phyloP scores from a whole-genome alignment of 2,797 vertebrate genomes.

The Silurus aristotelis region DNA sequence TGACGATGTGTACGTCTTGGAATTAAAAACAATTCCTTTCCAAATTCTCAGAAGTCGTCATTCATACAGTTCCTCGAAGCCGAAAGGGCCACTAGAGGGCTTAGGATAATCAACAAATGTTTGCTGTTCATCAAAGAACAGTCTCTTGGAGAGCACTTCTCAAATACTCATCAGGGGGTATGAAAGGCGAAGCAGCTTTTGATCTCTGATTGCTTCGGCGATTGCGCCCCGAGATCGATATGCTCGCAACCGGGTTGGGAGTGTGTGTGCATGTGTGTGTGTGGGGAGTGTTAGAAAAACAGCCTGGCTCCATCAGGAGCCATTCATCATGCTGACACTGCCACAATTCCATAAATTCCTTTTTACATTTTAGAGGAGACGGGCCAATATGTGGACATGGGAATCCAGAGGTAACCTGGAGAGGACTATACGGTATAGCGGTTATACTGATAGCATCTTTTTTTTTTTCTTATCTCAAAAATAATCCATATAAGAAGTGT shows the following conservation, averaged over 20 bases:
- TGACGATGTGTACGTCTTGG: neutral
- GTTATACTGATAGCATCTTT: no score
- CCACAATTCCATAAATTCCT: slow-evolving; percentile 5
- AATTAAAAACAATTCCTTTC: neutral
- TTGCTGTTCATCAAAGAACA: slow-evolving; percentile 51
- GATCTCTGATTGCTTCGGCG: slow-evolving; percentile 51
- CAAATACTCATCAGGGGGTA: slow-evolving; percentile 37
- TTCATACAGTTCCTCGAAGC: slow-evolving; percentile 1
- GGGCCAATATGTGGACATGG: neutral
- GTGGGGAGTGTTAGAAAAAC: neutral
- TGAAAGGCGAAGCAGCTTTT: slow-evolving; percentile 46
- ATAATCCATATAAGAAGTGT: no score
- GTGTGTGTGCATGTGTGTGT: neutral
- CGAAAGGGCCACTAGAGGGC: neutral
- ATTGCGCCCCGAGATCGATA: slow-evolving; percentile 56
- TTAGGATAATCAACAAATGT: slow-evolving; percentile 47
- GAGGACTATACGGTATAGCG: no score
- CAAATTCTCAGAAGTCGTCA: neutral
- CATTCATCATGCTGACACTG: slow-evolving; percentile 8
- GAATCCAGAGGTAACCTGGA: neutral
- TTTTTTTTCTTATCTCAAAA: no score
- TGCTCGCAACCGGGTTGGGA: slow-evolving; percentile 25
- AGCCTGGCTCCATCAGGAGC: neutral
- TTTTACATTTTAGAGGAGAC: neutral
- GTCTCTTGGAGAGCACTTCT: slow-evolving; percentile 48